Base-by-base conservation (phyloP, 53 echinoderm and acorn worm species). In the Antedon mediterranea region DNA sequence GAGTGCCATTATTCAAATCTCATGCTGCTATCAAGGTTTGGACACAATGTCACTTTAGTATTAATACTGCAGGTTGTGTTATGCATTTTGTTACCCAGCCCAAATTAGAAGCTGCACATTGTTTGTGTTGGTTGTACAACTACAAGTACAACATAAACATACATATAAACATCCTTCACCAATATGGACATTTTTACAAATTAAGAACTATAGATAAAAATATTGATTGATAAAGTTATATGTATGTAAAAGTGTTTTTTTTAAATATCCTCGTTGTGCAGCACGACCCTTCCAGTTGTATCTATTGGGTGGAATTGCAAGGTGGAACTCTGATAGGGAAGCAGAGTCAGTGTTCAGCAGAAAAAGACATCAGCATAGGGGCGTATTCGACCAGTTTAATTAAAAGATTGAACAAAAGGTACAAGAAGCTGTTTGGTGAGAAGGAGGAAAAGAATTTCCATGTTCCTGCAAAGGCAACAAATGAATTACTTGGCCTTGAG, bases 261-360 rank as follows among this genome's bases (percentile, higher is more conserved):
- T 37, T 81, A 30, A 77, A 83, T 81, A 81, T 8, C 76, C 77
- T 29, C 76, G 41, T 76, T 81, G 76, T 80, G 76, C 43, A 34
- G 80, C 85, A 44, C 29, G 57, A 30, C 86, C 79, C 2, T 86
- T 86, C 28, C 82, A 86, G 43, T 82, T 86, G 26, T 86, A 86
- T 28, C 78, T 86, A 0, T 71, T 86, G 1, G 43, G 78, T 73
- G 86, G 82, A 4, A 86, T 86, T 75, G 79, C 34, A 18, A 34
- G 86, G 18, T 86, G 86, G 87, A 83, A 87, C 80, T 31, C 87
- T 3, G 80, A 87, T 32, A 31, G 44, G 0, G 72, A 83, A 32
- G 32, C 87, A n/a, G 33, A 32, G 0, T 79, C 87, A 33, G 82
- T 83, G 29, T 73, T 78, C 18, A 83, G 87, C 30, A 78, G 75